Evolutionary conservation across 2,888 invertebrate species (phyloP), one percentile per base, ranked within the genome.

Genomic region (Lochmaea capreae): DNA sequence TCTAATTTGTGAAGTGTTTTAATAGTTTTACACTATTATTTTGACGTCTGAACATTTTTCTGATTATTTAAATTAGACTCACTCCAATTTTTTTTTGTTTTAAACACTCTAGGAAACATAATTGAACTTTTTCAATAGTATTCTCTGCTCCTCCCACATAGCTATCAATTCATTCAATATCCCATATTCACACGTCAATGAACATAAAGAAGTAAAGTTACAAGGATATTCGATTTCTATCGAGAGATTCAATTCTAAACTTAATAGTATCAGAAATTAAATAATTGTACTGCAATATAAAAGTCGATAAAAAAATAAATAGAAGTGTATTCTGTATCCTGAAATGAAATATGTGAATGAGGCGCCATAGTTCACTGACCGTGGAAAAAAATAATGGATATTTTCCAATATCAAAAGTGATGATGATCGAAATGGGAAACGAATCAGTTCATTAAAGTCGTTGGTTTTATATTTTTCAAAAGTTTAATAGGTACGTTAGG

Each of bases 261-360:
- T 46, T 67, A 67, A 67, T 67, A 67, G 67, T 67, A 67, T 59
- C 58, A 46, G 59, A 58, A 67, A 39, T 67, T 58, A 67, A 67
- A 59, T 67, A 67, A 59, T 67, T 59, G 67, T 67, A 26, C 59
- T 67, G 59, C 58, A 43, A 58, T 67, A 67, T 59, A 16, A 26
- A 46, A 11, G 10, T 26, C 26, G 46, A 46, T 59, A 67, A 67
- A 67, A 67, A 67, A 39, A 9, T 67, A 67, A 67, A 67, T 67
- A 67, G 67, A 59, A 67, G 11, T 49, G 49, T n/a, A 49, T 49
- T 49, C n/a, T 49, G 49, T n/a, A 49, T 49, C 49, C n/a, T 49
- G n/a, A 6, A 49, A n/a, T 49, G 14, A n/a, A 49, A n/a, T 49
- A 49, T 49, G 49, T 49, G 49, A 49, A 49, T 49, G 49, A 49